A percentile compares a stretch with the other conserved stretches of the same genome.
Evolutionary conservation across 2,113 vertebrate genomes (phyloP).

Genomic region (Ophthalmolycus amberensis): DNA sequence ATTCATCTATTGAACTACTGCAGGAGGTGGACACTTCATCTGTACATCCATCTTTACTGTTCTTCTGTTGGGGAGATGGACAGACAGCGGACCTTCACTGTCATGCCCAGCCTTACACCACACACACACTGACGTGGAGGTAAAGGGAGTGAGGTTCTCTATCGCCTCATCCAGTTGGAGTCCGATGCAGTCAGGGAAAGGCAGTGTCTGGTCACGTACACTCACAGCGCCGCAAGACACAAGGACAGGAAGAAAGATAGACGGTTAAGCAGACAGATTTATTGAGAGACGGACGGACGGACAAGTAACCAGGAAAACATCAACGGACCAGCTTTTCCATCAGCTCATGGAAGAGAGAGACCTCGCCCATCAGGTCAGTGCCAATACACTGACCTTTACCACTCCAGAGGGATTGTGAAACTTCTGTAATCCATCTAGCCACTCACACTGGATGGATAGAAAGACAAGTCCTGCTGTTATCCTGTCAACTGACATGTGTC

Average conservation of each 20-base stretch:
- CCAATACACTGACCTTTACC: conserved; percentile 11
- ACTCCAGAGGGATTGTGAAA: conserved; percentile 20
- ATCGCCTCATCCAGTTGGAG: conserved; percentile 9
- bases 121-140: conserved; percentile 2
- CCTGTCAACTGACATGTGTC: conserved; percentile 1
- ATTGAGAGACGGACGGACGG: conserved; percentile 20
- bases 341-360: conserved; percentile 14
- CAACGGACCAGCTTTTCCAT: conserved; percentile 40
- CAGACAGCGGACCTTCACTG: conserved; percentile 17
- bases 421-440: conserved; percentile 27
- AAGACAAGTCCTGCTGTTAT: conserved; percentile 27
- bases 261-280: conserved; percentile 6
- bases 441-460: conserved; percentile 32
- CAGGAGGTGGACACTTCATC: conserved; percentile 60
- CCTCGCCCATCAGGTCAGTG: conserved; percentile 19
- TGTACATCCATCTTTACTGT: conserved; percentile 21
- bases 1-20: conserved; percentile 38
- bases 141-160: neutral
- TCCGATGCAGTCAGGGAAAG: conserved; percentile 24
- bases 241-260: conserved; percentile 18
- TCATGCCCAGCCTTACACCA: neutral
- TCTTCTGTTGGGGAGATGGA: conserved; percentile 30
- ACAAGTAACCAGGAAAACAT: conserved; percentile 21
- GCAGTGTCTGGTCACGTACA: conserved; percentile 11
- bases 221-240: neutral